These are phyloP conservation scores for Julus scanicus DNA, from an alignment of 2,888 invertebrate species.

Conservation along the genomic window DNA sequence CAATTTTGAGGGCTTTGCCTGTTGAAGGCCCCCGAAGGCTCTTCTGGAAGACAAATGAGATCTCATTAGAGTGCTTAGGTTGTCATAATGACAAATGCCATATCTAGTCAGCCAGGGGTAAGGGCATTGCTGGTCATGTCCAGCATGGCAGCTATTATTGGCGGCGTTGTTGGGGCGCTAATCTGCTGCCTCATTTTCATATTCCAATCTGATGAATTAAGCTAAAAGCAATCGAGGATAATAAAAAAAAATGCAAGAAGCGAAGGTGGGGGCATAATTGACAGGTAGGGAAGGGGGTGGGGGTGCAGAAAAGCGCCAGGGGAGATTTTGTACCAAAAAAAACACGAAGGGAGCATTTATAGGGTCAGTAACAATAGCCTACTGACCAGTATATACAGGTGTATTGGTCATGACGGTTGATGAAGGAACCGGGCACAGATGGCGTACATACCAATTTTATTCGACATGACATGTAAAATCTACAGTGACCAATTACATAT, in stretches of 20 bases:
- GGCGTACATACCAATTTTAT: too few species aligned
- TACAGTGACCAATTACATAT: too few species aligned
- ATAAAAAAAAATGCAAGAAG: neutral
- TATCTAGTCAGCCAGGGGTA: neutral
- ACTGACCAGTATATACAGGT: neutral
- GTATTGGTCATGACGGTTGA: neutral
- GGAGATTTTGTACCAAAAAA: neutral
- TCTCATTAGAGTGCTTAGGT: slow-evolving; percentile 49
- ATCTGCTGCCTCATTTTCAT: slow-evolving; percentile 19
- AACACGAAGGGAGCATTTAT: neutral
- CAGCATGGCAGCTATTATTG: slow-evolving; percentile 19
- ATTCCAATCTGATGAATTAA: slow-evolving; percentile 19
- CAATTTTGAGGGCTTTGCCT: slow-evolving; percentile 2
- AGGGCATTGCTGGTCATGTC: slow-evolving; percentile 40
- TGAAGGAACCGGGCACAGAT: neutral
- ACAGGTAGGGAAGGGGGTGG: neutral
- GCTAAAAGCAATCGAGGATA: slow-evolving; percentile 9
- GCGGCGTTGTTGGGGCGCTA: slow-evolving; percentile 19
- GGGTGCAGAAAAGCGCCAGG: neutral
- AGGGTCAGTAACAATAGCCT: slow-evolving; percentile 10
- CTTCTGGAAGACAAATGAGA: slow-evolving; percentile 50
- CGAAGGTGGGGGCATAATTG: slow-evolving; percentile 3
- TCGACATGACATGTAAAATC: too few species aligned
- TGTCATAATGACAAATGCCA: slow-evolving; percentile 55
- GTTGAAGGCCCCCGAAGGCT: slow-evolving; percentile 11